phyloP scores from a whole-genome alignment of 1,140 invertebrate species.

The Cydia splendana region DNA sequence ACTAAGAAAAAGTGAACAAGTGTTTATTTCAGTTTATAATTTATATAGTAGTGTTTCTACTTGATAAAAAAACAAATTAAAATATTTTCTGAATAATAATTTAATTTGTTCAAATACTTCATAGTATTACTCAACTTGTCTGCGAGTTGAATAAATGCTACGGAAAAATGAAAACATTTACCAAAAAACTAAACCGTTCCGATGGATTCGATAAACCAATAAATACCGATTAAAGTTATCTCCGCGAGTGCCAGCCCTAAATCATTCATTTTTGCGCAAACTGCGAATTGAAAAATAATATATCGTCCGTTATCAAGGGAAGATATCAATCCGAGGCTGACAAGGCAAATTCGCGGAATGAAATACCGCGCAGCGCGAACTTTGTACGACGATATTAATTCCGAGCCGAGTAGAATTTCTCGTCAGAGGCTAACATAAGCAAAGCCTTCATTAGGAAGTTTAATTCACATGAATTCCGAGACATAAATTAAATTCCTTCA shows the following conservation, averaged over 20 bases:
- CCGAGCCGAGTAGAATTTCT: conserved; percentile 36
- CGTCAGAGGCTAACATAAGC: conserved; percentile 39
- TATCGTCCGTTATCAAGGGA: conserved; percentile 18
- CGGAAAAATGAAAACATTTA: neutral
- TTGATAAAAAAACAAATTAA: no score
- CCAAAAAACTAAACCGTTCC: neutral
- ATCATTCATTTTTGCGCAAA: conserved; percentile 22
- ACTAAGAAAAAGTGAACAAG: no score
- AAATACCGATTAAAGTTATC: conserved; percentile 1
- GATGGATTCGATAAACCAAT: neutral
- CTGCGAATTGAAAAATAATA: conserved; percentile 26
- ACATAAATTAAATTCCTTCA: conserved; percentile 61
- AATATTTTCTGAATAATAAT: no score
- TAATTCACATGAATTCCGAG: conserved; percentile 51
- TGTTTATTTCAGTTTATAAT: no score
- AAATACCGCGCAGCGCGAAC: conserved; percentile 37
- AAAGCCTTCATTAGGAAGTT: conserved; percentile 45
- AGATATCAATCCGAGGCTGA: conserved; percentile 45
- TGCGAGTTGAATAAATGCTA: neutral
- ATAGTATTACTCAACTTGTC: no score
- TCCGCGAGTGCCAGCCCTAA: neutral
- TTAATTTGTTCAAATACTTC: no score
- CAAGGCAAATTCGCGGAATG: conserved; percentile 45
- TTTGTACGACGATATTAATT: conserved; percentile 41
- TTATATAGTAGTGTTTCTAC: no score